These are phyloP conservation scores for Alectoris magna DNA, from an alignment of 2,797 vertebrate species.

Conservation along the genomic window DNA sequence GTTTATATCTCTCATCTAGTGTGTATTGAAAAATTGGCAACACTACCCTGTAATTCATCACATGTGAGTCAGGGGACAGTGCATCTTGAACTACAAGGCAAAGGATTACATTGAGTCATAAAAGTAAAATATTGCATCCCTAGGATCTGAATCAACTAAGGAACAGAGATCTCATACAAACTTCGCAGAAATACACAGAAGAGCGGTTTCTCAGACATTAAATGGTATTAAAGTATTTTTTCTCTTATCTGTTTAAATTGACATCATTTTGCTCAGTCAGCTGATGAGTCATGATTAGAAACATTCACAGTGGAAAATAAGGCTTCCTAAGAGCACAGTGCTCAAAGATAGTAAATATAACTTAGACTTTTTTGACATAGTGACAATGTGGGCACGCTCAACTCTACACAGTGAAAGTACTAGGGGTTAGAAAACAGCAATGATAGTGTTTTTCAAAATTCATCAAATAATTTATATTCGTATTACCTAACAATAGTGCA, in stretches of 20 bases:
- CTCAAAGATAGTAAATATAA: background rate
- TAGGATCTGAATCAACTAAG: background rate
- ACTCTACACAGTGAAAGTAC: background rate
- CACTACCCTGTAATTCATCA: constrained; percentile 21
- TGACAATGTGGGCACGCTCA: background rate
- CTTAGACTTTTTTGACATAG: background rate
- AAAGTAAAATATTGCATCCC: constrained; percentile 14
- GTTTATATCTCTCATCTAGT: constrained; percentile 43
- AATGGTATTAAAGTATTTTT: background rate
- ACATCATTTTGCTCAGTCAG: background rate
- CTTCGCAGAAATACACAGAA: background rate
- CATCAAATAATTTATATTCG: background rate
- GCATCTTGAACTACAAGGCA: constrained; percentile 32
- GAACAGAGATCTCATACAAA: background rate
- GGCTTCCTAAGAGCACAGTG: background rate
- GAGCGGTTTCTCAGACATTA: background rate
- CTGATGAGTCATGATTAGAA: background rate
- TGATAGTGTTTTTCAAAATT: background rate
- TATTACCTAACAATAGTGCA: background rate
- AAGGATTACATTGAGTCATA: background rate
- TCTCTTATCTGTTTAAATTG: background rate
- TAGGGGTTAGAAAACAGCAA: background rate
- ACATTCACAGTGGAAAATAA: background rate
- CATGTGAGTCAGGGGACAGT: constrained; percentile 49
- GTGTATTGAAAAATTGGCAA: constrained; percentile 63